phyloP scores from a whole-genome alignment of 2,113 vertebrate genomes.

The Fulmarus glacialis region DNA sequence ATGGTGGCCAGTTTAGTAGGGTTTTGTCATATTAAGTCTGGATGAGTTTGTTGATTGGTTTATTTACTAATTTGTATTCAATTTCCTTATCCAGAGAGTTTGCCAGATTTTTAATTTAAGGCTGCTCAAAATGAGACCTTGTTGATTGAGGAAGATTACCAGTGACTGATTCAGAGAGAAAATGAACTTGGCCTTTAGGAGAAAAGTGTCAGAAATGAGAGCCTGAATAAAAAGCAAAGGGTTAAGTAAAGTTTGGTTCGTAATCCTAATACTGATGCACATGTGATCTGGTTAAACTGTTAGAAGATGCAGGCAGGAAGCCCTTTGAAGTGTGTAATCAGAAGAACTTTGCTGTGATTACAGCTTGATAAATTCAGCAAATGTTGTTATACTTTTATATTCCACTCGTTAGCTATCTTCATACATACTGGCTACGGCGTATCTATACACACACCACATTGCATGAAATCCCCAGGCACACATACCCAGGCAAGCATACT shows the following conservation, averaged over 20 bases:
- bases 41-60: not conserved
- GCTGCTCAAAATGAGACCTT: not conserved
- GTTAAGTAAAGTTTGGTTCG: not conserved
- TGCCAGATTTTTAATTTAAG: not conserved
- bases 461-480: not conserved
- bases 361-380: not conserved
- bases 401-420: not conserved
- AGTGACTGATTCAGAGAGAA: not conserved
- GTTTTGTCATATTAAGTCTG: not conserved
- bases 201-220: not conserved
- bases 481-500: not conserved
- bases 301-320: not conserved
- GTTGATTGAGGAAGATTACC: not conserved
- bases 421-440: accelerated
- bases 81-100: not conserved
- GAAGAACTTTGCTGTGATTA: not conserved
- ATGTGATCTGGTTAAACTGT: not conserved
- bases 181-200: not conserved
- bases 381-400: not conserved
- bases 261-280: not conserved
- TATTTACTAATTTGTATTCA: not conserved
- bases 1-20: not conserved
- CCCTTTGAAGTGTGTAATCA: not conserved
- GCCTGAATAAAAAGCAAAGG: not conserved
- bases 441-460: accelerated